Percentiles rank a stretch among this genome's conserved stretches.
phyloP scores from a whole-genome alignment of 1,140 invertebrate genomes.

The Drosophila parvula region DNA sequence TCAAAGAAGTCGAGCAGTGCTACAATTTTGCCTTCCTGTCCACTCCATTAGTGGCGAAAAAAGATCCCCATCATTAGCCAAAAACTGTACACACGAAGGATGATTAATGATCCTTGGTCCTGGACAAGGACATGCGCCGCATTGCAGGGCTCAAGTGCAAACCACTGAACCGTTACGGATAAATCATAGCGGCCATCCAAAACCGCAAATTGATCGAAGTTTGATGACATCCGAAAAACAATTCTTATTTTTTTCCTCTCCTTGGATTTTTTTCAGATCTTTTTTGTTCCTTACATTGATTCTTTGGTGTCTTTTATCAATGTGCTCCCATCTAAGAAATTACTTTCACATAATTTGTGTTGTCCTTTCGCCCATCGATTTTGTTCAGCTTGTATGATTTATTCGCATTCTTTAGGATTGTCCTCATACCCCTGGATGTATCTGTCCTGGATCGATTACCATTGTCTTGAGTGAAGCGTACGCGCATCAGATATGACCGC shows the following conservation, averaged over 20 bases:
- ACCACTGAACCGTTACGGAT: constrained; percentile 67
- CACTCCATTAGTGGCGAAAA: constrained; percentile 70
- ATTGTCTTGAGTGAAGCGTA: constrained; percentile 32
- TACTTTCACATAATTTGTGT: constrained; percentile 76
- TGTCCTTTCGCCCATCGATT: constrained; percentile 38
- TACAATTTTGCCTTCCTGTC: constrained; percentile 53
- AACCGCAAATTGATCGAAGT: constrained; percentile 78
- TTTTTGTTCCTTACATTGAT: constrained; percentile 23
- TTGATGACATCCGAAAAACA: constrained; percentile 68
- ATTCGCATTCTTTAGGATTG: constrained; percentile 48
- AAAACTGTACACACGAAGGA: constrained; percentile 41
- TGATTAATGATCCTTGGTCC: constrained; percentile 66
- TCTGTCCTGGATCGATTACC: constrained; percentile 65
- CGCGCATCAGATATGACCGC: constrained; percentile 53
- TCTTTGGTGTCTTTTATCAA: constrained; percentile 61
- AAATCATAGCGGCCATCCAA: constrained; percentile 54
- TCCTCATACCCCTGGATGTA: constrained; percentile 34
- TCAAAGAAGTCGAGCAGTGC: constrained; percentile 30
- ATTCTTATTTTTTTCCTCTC: constrained; percentile 20
- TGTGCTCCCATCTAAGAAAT: constrained; percentile 78
- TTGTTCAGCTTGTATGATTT: constrained; percentile 60
- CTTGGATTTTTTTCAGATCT: constrained; percentile 14
- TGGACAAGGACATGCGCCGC: constrained; percentile 50
- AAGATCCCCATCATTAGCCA: constrained; percentile 64
- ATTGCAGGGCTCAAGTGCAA: constrained; percentile 66